Evolutionary conservation across 2,113 vertebrate genomes (phyloP).

Genomic region (Hemiprocne comata): DNA sequence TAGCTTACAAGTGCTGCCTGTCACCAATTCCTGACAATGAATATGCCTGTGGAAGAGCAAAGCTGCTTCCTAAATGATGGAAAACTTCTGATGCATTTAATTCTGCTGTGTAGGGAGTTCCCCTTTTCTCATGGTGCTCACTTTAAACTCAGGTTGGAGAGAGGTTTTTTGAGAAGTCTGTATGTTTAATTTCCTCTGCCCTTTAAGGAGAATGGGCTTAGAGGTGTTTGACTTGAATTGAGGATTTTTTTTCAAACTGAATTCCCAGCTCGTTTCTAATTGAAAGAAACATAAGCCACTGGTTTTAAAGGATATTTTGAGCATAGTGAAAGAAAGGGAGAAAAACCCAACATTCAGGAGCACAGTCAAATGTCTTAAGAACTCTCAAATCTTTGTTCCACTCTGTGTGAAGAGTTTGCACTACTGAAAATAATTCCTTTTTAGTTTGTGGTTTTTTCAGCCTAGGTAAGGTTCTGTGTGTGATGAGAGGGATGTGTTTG

Average conservation of each 20-base stretch:
- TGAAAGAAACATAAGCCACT: neutral
- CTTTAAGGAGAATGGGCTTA: neutral
- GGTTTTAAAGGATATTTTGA: neutral
- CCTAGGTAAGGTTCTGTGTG: neutral
- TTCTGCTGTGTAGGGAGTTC: neutral
- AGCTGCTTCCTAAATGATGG: neutral
- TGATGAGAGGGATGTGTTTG: neutral
- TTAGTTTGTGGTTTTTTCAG: neutral
- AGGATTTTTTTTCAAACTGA: neutral
- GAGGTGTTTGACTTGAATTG: neutral
- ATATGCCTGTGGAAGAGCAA: neutral
- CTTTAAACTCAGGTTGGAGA: neutral
- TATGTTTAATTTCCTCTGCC: neutral
- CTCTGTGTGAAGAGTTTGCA: neutral
- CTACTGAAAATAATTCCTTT: neutral
- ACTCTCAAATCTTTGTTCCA: neutral
- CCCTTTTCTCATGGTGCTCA: neutral
- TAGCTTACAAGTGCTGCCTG: neutral
- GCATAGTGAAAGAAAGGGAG: neutral
- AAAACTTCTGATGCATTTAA: neutral
- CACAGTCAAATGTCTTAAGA: neutral
- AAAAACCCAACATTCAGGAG: neutral
- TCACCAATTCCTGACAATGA: neutral
- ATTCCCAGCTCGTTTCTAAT: neutral
- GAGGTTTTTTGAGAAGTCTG: neutral